Conservation (phyloP, 2,797 vertebrate genomes). For the Enoplosus armatus region DNA sequence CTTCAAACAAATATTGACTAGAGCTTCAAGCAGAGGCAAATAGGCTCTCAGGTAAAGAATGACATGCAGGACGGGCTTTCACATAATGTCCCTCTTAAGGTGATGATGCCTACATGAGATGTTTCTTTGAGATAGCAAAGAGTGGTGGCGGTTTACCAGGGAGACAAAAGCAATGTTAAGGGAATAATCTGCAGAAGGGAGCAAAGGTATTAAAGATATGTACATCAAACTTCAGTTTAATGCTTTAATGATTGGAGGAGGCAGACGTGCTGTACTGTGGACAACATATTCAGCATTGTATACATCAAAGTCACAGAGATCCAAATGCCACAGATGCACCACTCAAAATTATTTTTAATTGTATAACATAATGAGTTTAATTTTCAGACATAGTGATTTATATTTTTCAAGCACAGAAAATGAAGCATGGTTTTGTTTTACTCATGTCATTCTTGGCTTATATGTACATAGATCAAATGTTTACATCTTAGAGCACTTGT, state of each 20-base stretch:
- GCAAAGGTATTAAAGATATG: neutral
- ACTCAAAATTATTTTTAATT: neutral
- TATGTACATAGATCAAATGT: neutral
- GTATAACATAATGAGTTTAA: neutral
- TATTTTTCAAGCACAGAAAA: neutral
- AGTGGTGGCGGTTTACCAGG: neutral
- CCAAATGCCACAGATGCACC: neutral
- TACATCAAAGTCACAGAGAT: neutral
- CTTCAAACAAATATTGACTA: constrained; percentile 85
- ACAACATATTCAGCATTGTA: neutral
- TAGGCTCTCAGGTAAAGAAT: constrained; percentile 61
- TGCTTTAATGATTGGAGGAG: neutral
- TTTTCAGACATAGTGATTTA: neutral
- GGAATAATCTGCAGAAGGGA: neutral
- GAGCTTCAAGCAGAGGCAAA: constrained; percentile 70
- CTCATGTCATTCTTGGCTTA: neutral
- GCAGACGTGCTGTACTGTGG: neutral
- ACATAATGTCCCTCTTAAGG: constrained; percentile 17
- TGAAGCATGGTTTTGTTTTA: neutral
- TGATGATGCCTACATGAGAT: neutral
- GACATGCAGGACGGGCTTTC: constrained; percentile 37
- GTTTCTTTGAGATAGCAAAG: constrained; percentile 1
- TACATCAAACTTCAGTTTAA: neutral
- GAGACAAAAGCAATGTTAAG: neutral
- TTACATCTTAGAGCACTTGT: neutral